phyloP scores from a whole-genome alignment of 2,797 vertebrate species.

The Neosalanx taihuensis region DNA sequence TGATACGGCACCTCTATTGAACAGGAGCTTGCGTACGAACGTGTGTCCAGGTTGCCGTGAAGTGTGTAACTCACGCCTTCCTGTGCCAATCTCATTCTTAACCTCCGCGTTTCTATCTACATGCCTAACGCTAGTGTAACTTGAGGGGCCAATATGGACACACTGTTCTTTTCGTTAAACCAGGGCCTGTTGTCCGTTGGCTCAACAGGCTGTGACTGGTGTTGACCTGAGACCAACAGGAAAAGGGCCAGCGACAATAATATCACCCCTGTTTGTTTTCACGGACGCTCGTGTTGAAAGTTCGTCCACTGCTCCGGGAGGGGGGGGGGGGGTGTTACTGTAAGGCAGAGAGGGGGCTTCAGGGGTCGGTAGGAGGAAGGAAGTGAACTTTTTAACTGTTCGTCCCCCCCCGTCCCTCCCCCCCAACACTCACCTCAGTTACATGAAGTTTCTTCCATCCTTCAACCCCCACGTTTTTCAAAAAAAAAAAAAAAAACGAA shows the following conservation, averaged over 20 bases:
- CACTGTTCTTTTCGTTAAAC: background rate
- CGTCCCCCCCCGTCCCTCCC: constrained; percentile 8
- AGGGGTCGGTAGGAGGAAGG: constrained; percentile 15
- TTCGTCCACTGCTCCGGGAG: constrained; percentile 1
- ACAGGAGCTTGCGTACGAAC: background rate
- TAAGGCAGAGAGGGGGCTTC: constrained; percentile 14
- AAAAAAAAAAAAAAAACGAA: background rate
- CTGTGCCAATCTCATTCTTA: constrained; percentile 1
- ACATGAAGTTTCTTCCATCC: constrained; percentile 2
- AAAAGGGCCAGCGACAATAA: constrained; percentile 12
- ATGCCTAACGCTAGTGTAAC: background rate
- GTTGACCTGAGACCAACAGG: constrained; percentile 14
- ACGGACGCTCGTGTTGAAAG: constrained; percentile 4
- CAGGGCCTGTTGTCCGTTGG: constrained; percentile 9
- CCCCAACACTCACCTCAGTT: constrained; percentile 13
- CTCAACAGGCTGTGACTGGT: constrained; percentile 1
- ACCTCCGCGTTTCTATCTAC: background rate
- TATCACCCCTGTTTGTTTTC: constrained; percentile 14
- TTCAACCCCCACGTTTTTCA: too few species aligned
- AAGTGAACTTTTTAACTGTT: constrained; percentile 18
- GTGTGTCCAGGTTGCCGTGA: background rate
- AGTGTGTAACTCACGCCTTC: background rate
- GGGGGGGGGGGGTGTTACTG: too few species aligned
- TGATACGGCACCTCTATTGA: too few species aligned
- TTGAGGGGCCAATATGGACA: constrained; percentile 6